Evolutionary conservation across 1,140 invertebrate species (phyloP).

Genomic region (Drosophila watanabei): DNA sequence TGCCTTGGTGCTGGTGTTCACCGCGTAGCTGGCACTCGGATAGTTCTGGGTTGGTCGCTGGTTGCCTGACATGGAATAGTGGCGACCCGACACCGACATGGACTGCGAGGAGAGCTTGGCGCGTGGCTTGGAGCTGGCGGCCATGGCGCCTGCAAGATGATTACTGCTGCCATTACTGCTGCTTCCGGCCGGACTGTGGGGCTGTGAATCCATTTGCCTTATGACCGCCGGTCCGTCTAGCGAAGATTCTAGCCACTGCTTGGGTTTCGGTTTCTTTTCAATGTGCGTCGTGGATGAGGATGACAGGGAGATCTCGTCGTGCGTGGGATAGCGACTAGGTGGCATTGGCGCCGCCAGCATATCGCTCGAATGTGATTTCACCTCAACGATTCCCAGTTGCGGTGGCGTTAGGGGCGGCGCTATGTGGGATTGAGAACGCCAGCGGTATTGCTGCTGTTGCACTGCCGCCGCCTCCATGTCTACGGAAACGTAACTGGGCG

Average conservation of each 20-base stretch:
- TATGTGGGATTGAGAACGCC: slow-evolving; percentile 79
- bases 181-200: slow-evolving; percentile 58
- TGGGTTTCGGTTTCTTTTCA: slow-evolving; percentile 83
- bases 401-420: slow-evolving; percentile 69
- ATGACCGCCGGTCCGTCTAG: slow-evolving; percentile 86
- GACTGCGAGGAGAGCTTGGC: slow-evolving; percentile 82
- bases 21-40: slow-evolving; percentile 53
- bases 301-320: slow-evolving; percentile 76
- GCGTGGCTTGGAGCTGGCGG: slow-evolving; percentile 37
- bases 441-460: slow-evolving; percentile 66
- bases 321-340: slow-evolving; percentile 52
- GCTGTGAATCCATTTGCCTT: slow-evolving; percentile 61
- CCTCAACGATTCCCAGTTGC: slow-evolving; percentile 46
- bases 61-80: slow-evolving; percentile 79
- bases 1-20: slow-evolving; percentile 57
- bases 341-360: slow-evolving; percentile 70
- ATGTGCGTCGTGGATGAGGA: slow-evolving; percentile 67
- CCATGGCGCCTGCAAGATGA: slow-evolving; percentile 17
- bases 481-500: slow-evolving; percentile 77
- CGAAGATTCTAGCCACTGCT: slow-evolving; percentile 86
- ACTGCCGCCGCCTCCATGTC: slow-evolving; percentile 55
- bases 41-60: slow-evolving; percentile 55
- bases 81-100: slow-evolving; percentile 76
- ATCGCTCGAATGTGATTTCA: slow-evolving; percentile 76
- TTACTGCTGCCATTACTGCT: slow-evolving; percentile 46